Evolutionary conservation across 2,888 invertebrate species (phyloP).

Genomic region (Philaethria dido): DNA sequence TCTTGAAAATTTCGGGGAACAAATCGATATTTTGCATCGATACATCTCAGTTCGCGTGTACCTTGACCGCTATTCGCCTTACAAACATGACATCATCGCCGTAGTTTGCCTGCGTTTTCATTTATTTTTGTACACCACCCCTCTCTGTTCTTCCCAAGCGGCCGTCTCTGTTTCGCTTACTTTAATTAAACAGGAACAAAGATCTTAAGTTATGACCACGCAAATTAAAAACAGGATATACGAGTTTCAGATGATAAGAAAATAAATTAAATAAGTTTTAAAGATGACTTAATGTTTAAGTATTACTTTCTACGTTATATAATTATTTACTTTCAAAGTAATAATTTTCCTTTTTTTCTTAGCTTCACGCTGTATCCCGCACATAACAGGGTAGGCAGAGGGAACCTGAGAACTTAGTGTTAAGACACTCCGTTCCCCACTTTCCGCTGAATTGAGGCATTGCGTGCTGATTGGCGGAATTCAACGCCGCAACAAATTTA

Average conservation of each 20-base stretch:
- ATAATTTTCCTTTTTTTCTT: too few species aligned
- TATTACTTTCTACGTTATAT: constrained; percentile 6
- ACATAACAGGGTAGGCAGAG: too few species aligned
- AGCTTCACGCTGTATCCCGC: too few species aligned
- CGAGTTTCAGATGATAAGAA: constrained; percentile 27
- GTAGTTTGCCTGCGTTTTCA: constrained; percentile 57
- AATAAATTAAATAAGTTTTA: constrained; percentile 24
- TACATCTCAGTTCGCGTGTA: constrained; percentile 54
- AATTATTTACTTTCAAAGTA: constrained; percentile 9
- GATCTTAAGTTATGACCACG: constrained; percentile 46
- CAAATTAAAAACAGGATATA: constrained; percentile 42
- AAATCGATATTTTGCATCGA: constrained; percentile 43
- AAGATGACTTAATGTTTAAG: constrained; percentile 18
- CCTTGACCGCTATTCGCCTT: constrained; percentile 79
- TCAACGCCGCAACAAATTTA: too few species aligned
- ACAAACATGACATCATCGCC: constrained; percentile 72
- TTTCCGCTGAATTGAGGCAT: too few species aligned
- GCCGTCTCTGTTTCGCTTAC: constrained; percentile 31
- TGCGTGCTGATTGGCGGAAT: too few species aligned
- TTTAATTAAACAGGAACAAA: constrained; percentile 52
- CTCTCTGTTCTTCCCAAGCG: constrained; percentile 51
- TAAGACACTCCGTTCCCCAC: too few species aligned
- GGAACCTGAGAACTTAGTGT: too few species aligned
- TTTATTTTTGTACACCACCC: constrained; percentile 65
- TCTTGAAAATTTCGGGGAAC: constrained; percentile 19